Evolutionary conservation across 2,888 invertebrate genomes (phyloP), one percentile per base, ranked within the genome.

Genomic region (Ectemnius cavifrons): DNA sequence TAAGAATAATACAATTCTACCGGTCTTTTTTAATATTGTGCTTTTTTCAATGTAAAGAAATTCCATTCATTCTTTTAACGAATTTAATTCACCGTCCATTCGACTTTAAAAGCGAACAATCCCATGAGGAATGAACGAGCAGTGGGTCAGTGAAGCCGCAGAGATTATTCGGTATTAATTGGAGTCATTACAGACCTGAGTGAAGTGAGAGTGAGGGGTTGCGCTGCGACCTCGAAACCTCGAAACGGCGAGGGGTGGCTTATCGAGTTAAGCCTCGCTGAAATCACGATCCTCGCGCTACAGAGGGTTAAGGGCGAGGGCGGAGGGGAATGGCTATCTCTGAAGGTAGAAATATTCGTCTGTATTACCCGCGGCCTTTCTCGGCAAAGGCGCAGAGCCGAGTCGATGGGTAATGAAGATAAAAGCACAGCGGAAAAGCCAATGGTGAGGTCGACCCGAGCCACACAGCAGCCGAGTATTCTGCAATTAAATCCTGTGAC

Each of bases 371-470:
- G 45, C 56, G 64, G 62, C 37, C 37, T 37, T 11, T 37, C 37
- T 6, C 37, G 37, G 8, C 37, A 37, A 37, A 63, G 75, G 60
- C 59, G 60, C 59, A 62, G 69, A 59, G 69, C 72, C 71, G 71
- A 81, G 72, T 79, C 72, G 77, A 80, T 75, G 70, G 76, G 71
- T 83, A 83, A 83, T 81, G 81, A 82, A 82, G 82, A 82, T 83
- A 83, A 80, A 75, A 77, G 70, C 68, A 63, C 60, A 13, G 47
- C 37, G 45, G 47, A 57, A 63, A 63, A 68, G 58, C 47, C 57
- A 59, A 28, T 23, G 56, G 28, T 18, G 11, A 5, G 28, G 49
- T 2, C 11, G 20, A 6, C 5, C 20, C n/a, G 49, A 61, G 59
- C 46, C 28, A 37, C 46, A 68, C 18, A 28, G 52, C 72, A 20